Evolutionary conservation across 2,888 invertebrate species (phyloP), one percentile per base, ranked within the genome.

Genomic region (Smittia aterrima): DNA sequence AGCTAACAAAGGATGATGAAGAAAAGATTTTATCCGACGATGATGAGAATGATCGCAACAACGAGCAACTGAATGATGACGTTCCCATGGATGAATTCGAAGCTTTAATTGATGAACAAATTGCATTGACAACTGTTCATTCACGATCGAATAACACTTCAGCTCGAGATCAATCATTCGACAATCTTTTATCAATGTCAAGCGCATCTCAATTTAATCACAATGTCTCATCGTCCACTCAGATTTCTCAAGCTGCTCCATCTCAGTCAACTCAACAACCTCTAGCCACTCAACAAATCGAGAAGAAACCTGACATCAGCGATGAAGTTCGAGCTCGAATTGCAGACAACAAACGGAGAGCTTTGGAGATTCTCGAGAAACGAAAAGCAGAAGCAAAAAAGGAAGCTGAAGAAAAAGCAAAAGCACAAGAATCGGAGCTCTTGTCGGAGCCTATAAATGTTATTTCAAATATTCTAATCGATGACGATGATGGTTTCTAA

Each of bases 271-370:
- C 3, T 20, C 7, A 11, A 16, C 47, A 40, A 27, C 32, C 7
- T 32, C 32, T 9, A 6, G 32, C 64, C 64, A n/a, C n/a, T 6
- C 20, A 16, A 22, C 62, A 66, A 32, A 32, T n/a, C 11, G 4
- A 11, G 1, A n/a, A n/a, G 4, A 58, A 16, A 72, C 16, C 1
- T 64, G 32, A 3, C 38, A 47, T 6, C 13, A 73, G 7, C 20
- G 70, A 75, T 68, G 67, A 47, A 73, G 47, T 16, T 11, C 22
- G 20, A 40, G 87, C 90, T 71, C 86, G 88, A 78, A 89, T 92
- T 82, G 86, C 90, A 24, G 86, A 86, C 77, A 93, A 92, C 79
- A 85, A 88, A 70, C 84, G 85, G 77, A 76, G 88, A 64, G 91
- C 91, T 0, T 86, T 89, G 80, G 88, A 90, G 79, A 85, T 86